These are phyloP conservation scores for Thereva unica DNA, from an alignment of 2,888 invertebrate species.

Conservation along the genomic window DNA sequence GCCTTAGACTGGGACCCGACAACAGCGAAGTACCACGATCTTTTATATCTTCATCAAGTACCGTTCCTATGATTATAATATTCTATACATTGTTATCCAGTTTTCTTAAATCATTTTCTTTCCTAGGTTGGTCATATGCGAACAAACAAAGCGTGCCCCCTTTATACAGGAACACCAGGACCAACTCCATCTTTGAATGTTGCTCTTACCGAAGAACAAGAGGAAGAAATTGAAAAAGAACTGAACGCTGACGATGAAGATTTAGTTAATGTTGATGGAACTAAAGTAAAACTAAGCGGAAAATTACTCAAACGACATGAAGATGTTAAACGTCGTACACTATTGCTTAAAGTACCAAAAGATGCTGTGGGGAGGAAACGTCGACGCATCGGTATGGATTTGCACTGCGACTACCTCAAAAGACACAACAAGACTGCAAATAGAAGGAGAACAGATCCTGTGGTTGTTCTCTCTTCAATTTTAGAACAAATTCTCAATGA, in stretches of 20 bases:
- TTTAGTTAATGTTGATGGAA: slow-evolving; percentile 91
- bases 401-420: slow-evolving; percentile 89
- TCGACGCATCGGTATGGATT: slow-evolving; percentile 66
- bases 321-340: slow-evolving; percentile 79
- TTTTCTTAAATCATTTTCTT: neutral
- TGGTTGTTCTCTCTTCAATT: slow-evolving; percentile 90
- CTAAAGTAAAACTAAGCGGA: slow-evolving; percentile 87
- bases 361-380: slow-evolving; percentile 70
- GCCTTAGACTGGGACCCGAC: no score
- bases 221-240: slow-evolving; percentile 78
- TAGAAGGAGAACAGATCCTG: slow-evolving; percentile 90
- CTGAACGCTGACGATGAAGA: slow-evolving; percentile 81
- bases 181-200: slow-evolving; percentile 67
- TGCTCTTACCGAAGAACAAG: slow-evolving; percentile 80
- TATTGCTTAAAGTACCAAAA: slow-evolving; percentile 78
- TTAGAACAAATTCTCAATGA: slow-evolving; percentile 91
- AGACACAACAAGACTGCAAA: slow-evolving; percentile 82
- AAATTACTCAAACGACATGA: slow-evolving; percentile 87
- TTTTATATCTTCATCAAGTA: no score
- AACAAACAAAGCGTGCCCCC: slow-evolving; percentile 96
- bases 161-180: slow-evolving; percentile 74
- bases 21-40: no score
- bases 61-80: no score
- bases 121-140: slow-evolving; percentile 60
- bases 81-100: neutral